These are phyloP conservation scores for Phalera bucephala DNA, from an alignment of 2,888 invertebrate species.

Conservation along the genomic window DNA sequence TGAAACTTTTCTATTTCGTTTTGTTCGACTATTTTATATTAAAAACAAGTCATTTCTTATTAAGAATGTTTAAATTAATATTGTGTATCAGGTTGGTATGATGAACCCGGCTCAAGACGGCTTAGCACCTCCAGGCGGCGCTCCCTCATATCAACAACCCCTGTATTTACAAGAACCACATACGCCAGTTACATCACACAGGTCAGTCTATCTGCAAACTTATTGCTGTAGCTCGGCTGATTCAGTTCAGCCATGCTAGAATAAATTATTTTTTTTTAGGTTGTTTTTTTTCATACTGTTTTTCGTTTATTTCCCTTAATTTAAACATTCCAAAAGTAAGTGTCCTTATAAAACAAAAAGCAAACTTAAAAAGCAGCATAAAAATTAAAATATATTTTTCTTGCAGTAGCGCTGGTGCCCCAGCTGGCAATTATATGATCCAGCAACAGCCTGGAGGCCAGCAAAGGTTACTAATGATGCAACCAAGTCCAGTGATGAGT, in stretches of 20 bases:
- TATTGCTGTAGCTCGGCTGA: too few species aligned
- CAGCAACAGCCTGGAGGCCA: conserved; percentile 83
- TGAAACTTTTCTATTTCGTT: too few species aligned
- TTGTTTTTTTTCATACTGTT: too few species aligned
- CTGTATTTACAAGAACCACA: conserved; percentile 85
- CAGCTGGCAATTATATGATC: conserved; percentile 83
- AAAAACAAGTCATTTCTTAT: too few species aligned
- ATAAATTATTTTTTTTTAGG: too few species aligned
- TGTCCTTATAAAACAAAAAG: too few species aligned
- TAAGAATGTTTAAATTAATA: conserved; percentile 8
- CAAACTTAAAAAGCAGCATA: too few species aligned
- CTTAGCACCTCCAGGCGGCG: conserved; percentile 83
- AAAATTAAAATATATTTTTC: too few species aligned
- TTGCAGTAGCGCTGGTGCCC: conserved; percentile 76
- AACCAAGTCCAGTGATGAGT: conserved; percentile 77
- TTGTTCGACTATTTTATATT: too few species aligned
- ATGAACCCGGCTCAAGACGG: conserved; percentile 86
- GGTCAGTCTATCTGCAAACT: conserved; percentile 57
- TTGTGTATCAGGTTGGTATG: conserved; percentile 76
- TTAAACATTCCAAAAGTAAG: too few species aligned
- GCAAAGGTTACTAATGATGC: conserved; percentile 81
- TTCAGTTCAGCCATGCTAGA: too few species aligned
- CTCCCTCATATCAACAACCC: conserved; percentile 87
- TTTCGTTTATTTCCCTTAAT: too few species aligned
- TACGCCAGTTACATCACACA: conserved; percentile 73